Conservation (phyloP, 2,797 vertebrate genomes). For the Xenopus petersii region DNA sequence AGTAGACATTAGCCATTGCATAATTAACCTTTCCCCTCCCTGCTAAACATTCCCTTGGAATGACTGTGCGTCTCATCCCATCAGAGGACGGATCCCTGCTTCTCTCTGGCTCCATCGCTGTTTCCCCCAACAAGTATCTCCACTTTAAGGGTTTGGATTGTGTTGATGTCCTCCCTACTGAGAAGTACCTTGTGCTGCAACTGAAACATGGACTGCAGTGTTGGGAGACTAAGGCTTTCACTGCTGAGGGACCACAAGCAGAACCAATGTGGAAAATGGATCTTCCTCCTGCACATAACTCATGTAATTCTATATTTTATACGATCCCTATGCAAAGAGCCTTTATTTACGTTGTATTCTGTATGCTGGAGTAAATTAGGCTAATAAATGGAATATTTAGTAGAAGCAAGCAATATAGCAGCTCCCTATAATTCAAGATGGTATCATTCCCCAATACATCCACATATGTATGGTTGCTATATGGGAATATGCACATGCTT, state of each 20-base stretch:
- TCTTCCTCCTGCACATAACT: neutral
- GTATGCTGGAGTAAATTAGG: too few species aligned
- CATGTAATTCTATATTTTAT: slow-evolving; percentile 3
- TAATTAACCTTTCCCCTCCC: too few species aligned
- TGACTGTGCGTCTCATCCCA: neutral
- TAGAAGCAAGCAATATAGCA: too few species aligned
- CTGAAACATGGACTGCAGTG: slow-evolving; percentile 63
- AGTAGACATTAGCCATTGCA: too few species aligned
- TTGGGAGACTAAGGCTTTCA: slow-evolving; percentile 62
- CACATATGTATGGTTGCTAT: too few species aligned
- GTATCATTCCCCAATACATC: too few species aligned
- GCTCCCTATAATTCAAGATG: too few species aligned
- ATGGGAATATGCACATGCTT: too few species aligned
- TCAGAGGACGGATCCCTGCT: slow-evolving; percentile 54
- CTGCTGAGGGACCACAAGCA: slow-evolving; percentile 14
- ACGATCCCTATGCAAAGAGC: too few species aligned
- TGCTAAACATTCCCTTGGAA: neutral
- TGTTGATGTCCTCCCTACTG: slow-evolving; percentile 70
- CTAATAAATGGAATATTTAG: too few species aligned
- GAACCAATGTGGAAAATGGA: slow-evolving; percentile 48
- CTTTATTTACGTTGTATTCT: too few species aligned
- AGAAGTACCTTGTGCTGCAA: slow-evolving; percentile 67
- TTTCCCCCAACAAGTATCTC: neutral
- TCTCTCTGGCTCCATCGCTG: slow-evolving; percentile 64
- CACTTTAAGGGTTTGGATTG: slow-evolving; percentile 59